Evolutionary conservation across 2,888 invertebrate species (phyloP).

Genomic region (Euplagia quadripunctaria): DNA sequence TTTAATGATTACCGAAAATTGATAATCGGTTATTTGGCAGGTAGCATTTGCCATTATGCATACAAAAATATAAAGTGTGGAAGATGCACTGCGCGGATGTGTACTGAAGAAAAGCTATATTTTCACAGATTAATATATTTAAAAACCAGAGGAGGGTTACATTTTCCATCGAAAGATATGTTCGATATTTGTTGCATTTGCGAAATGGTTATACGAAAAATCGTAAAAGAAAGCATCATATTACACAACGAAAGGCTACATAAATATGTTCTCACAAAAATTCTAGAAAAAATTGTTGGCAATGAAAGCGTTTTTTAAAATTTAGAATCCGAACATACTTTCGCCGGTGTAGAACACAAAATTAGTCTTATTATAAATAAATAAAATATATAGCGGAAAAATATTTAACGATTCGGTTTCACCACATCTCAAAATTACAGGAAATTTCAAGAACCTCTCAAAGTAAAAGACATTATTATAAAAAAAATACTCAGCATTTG

Average conservation of each 20-base stretch:
- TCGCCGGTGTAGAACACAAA: conserved; percentile 18
- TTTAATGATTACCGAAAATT: conserved; percentile 11
- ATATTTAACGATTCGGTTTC: conserved; percentile 16
- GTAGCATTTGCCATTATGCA: conserved; percentile 10
- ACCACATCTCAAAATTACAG: conserved; percentile 1
- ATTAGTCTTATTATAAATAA: conserved; percentile 15
- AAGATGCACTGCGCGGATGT: neutral
- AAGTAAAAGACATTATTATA: no score
- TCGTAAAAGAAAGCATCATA: conserved; percentile 16
- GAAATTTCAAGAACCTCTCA: no score
- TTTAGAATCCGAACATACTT: conserved; percentile 4
- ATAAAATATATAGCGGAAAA: conserved; percentile 17
- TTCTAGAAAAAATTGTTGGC: conserved; percentile 1
- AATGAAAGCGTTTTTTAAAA: conserved; percentile 7
- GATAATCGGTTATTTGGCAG: conserved; percentile 10
- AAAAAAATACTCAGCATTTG: no score
- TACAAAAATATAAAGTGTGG: conserved; percentile 13
- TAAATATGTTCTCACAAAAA: neutral
- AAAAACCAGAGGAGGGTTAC: conserved; percentile 15
- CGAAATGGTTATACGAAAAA: conserved; percentile 12
- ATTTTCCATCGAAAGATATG: conserved; percentile 12
- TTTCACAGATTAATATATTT: conserved; percentile 17
- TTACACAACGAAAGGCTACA: conserved; percentile 4
- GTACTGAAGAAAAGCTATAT: conserved; percentile 1
- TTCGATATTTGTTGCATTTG: conserved; percentile 17